A percentile compares a stretch with the other conserved stretches of the same genome.
Conservation (phyloP, 1,140 invertebrate genomes). For the Frieseomelitta varia region DNA sequence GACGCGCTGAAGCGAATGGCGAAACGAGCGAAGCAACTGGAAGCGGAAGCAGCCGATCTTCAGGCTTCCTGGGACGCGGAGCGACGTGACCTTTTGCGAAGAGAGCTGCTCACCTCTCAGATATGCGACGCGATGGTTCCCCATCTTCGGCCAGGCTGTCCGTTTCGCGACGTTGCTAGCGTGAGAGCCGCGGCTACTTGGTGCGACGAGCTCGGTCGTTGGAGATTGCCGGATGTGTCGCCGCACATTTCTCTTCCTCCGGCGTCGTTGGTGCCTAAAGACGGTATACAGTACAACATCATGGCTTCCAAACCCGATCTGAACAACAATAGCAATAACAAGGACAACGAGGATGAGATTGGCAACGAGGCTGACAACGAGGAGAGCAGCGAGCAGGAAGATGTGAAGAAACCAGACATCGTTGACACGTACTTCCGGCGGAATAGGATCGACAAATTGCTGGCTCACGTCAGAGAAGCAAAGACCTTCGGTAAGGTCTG, state of each 20-base stretch:
- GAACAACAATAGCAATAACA: slow-evolving; percentile 74
- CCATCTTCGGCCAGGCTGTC: slow-evolving; percentile 80
- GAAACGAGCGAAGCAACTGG: slow-evolving; percentile 76
- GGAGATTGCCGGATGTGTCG: slow-evolving; percentile 76
- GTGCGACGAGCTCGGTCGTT: slow-evolving; percentile 79
- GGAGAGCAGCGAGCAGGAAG: slow-evolving; percentile 35
- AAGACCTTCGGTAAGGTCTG: slow-evolving; percentile 75
- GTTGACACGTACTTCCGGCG: slow-evolving; percentile 78
- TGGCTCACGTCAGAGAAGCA: slow-evolving; percentile 75
- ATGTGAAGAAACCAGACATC: slow-evolving; percentile 66
- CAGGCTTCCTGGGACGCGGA: slow-evolving; percentile 81
- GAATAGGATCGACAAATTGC: slow-evolving; percentile 76
- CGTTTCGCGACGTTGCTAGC: slow-evolving; percentile 75
- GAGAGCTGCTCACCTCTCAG: slow-evolving; percentile 78
- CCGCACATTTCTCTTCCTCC: slow-evolving; percentile 76
- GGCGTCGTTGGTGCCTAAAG: slow-evolving; percentile 54
- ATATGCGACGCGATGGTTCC: slow-evolving; percentile 80
- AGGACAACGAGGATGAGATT: slow-evolving; percentile 52
- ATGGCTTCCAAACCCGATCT: slow-evolving; percentile 70
- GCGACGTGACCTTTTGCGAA: slow-evolving; percentile 77
- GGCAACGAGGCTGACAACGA: slow-evolving; percentile 49
- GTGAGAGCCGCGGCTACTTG: slow-evolving; percentile 77
- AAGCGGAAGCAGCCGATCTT: slow-evolving; percentile 78
- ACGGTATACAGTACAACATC: slow-evolving; percentile 35
- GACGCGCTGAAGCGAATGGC: slow-evolving; percentile 80